phyloP scores from a whole-genome alignment of 1,140 invertebrate genomes.

The Brachystomella parvula region DNA sequence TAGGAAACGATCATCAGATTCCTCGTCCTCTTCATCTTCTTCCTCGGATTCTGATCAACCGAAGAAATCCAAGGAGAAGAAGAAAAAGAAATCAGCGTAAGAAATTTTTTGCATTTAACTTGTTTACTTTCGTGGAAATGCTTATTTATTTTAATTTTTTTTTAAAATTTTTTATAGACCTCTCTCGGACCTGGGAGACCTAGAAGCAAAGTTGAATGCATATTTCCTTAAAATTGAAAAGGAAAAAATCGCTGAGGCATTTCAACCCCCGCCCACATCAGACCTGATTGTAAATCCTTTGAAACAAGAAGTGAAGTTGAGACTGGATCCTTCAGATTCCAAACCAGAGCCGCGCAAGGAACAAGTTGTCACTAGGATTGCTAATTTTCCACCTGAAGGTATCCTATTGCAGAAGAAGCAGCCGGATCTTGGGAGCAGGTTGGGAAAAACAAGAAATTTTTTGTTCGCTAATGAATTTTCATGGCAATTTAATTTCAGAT shows the following conservation, averaged over 20 bases:
- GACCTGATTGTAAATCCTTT: neutral
- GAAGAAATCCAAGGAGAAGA: constrained; percentile 21
- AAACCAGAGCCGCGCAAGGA: neutral
- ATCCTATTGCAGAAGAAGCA: no score
- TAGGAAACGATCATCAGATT: constrained; percentile 26
- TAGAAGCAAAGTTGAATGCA: constrained; percentile 65
- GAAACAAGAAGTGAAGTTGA: constrained; percentile 19
- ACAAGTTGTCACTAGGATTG: constrained; percentile 10
- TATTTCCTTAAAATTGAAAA: constrained; percentile 71
- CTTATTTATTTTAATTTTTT: neutral
- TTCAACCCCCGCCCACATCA: constrained; percentile 8
- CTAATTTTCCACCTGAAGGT: neutral
- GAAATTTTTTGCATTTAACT: neutral
- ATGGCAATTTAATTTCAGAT: no score
- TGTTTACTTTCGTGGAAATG: neutral
- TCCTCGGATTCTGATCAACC: constrained; percentile 22
- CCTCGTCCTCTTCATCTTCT: constrained; percentile 20
- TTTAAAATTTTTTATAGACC: constrained; percentile 37
- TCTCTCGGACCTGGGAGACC: constrained; percentile 62
- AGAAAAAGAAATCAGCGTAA: neutral
- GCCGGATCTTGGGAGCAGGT: no score
- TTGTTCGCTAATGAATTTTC: no score
- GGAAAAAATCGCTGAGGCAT: constrained; percentile 44
- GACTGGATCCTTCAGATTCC: neutral
- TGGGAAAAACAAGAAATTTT: no score